Conservation (phyloP, 30 jellyfish, hydroid and myxozoan genomes). For the Hydractinia symbiolongicarpus region DNA sequence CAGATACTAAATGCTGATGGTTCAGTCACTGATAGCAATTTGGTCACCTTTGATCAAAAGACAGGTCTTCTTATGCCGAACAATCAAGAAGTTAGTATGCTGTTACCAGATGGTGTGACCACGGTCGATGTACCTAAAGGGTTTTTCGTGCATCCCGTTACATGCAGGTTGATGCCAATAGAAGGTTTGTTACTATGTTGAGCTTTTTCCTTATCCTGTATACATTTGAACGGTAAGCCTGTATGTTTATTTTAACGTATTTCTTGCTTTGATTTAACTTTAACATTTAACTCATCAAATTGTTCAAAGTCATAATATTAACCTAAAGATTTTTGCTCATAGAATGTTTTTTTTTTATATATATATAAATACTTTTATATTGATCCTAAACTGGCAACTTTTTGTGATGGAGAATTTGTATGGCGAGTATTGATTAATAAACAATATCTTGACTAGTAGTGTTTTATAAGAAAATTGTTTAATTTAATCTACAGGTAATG, state of each 20-base stretch:
- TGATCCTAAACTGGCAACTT: too few relatives aligned
- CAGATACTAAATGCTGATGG: constrained; percentile 76
- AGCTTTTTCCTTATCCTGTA: neutral
- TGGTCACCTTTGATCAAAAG: constrained; percentile 36
- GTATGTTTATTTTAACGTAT: too few relatives aligned
- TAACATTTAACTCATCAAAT: too few relatives aligned
- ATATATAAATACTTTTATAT: too few relatives aligned
- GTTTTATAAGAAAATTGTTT: neutral
- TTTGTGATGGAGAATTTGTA: too few relatives aligned
- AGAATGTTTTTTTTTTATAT: too few relatives aligned
- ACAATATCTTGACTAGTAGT: too few relatives aligned
- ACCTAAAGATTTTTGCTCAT: too few relatives aligned
- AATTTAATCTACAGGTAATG: constrained; percentile 57
- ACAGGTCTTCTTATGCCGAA: constrained; percentile 87
- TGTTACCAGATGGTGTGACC: constrained; percentile 66
- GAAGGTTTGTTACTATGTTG: constrained; percentile 54
- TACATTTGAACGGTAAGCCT: too few relatives aligned
- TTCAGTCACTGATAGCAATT: constrained; percentile 26
- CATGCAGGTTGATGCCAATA: constrained; percentile 80
- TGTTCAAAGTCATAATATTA: too few relatives aligned
- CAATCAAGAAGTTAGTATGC: constrained; percentile 37
- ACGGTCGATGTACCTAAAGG: constrained; percentile 73
- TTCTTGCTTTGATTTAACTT: too few relatives aligned
- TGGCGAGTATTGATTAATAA: too few relatives aligned
- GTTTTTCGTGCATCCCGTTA: constrained; percentile 80